These are phyloP conservation scores for Tetramorium bicarinatum DNA, from an alignment of 2,888 invertebrate genomes.

Conservation along the genomic window DNA sequence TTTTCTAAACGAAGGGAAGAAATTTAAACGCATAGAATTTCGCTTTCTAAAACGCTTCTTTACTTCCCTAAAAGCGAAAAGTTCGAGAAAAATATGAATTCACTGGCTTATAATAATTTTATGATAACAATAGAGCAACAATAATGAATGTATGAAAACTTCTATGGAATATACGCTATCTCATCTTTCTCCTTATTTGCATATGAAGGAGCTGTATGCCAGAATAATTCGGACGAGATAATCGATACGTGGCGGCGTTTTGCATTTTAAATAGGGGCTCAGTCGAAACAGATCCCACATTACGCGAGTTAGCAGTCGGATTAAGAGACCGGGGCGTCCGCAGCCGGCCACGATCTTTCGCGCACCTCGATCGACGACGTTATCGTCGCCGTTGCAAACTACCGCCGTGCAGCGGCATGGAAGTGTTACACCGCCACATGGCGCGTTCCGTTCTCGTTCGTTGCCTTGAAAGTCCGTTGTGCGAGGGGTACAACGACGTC, in stretches of 20 bases:
- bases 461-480: conserved; percentile 82
- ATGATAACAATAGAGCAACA: background rate
- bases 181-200: background rate
- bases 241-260: conserved; percentile 23
- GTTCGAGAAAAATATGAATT: background rate
- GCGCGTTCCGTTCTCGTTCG: conserved; percentile 80
- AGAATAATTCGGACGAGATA: conserved; percentile 20
- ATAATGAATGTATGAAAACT: background rate
- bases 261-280: background rate
- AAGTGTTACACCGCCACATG: conserved; percentile 74
- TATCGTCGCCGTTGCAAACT: conserved; percentile 58
- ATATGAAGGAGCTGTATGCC: background rate
- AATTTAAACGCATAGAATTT: background rate
- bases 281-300: background rate
- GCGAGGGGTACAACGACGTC: conserved; percentile 61
- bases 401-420: conserved; percentile 34
- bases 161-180: background rate
- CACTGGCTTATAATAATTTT: background rate
- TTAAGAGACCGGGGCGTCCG: conserved; percentile 24
- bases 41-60: background rate
- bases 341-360: conserved; percentile 11
- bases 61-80: background rate
- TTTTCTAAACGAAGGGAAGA: background rate
- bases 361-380: conserved; percentile 29
- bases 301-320: conserved; percentile 4